These are phyloP conservation scores for Coluber constrictor DNA, from an alignment of 2,797 vertebrate species.

Conservation along the genomic window DNA sequence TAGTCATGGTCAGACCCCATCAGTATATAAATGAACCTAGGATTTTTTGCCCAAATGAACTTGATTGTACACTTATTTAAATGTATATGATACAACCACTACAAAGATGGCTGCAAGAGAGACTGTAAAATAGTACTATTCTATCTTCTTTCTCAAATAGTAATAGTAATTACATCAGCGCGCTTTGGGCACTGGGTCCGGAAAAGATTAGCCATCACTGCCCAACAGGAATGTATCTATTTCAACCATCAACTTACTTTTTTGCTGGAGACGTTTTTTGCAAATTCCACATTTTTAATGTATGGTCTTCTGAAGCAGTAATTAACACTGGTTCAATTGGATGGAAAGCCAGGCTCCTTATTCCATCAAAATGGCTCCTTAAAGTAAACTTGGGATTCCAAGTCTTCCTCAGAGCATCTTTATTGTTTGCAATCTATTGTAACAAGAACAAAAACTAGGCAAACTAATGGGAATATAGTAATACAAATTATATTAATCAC, in stretches of 20 bases:
- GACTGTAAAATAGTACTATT: neutral
- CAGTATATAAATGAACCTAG: neutral
- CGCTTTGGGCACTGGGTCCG: no score
- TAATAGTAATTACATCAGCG: no score
- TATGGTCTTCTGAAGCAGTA: slow-evolving; percentile 98
- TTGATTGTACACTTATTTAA: neutral
- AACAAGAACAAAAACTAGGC: slow-evolving; percentile 44
- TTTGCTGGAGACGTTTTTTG: slow-evolving; percentile 98
- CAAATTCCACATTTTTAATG: slow-evolving; percentile 99
- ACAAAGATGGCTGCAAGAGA: neutral
- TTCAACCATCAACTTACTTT: slow-evolving; percentile 78
- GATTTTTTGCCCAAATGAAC: neutral
- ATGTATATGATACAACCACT: neutral
- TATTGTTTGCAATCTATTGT: slow-evolving; percentile 92
- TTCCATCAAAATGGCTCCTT: slow-evolving; percentile 96
- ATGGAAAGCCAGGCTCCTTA: slow-evolving; percentile 92
- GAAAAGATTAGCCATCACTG: no score
- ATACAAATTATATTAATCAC: neutral
- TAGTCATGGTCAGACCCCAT: neutral
- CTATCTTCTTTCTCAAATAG: neutral
- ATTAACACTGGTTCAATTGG: slow-evolving; percentile 92
- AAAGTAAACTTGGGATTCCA: slow-evolving; percentile 99
- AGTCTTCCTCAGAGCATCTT: slow-evolving; percentile 95
- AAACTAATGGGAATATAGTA: slow-evolving; percentile 12
- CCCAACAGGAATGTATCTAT: neutral